Evolutionary conservation across 2,797 vertebrate genomes (phyloP).

Genomic region (Falco berigora): DNA sequence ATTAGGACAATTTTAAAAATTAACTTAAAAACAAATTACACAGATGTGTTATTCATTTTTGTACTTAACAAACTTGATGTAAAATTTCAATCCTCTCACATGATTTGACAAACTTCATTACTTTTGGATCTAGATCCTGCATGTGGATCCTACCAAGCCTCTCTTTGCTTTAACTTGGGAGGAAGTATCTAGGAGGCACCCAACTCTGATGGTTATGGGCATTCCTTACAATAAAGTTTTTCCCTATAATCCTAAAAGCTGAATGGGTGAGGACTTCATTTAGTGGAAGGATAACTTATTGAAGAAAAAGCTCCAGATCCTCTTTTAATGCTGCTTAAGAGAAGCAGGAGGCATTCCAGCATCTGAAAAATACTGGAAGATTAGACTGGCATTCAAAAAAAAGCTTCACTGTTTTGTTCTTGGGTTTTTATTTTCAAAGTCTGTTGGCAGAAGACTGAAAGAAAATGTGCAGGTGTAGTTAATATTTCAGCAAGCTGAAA

Average conservation of each 20-base stretch:
- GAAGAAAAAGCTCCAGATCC: background rate
- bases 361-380: background rate
- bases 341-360: background rate
- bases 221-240: background rate
- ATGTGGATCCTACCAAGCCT: background rate
- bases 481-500: background rate
- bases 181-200: background rate
- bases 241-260: background rate
- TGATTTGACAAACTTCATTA: background rate
- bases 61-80: background rate
- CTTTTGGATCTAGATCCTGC: background rate
- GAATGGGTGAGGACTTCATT: background rate
- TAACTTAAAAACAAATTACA: background rate
- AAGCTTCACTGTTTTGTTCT: background rate
- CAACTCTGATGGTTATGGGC: background rate
- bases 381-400: background rate
- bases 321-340: background rate
- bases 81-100: background rate
- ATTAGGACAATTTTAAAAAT: background rate
- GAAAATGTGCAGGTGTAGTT: background rate
- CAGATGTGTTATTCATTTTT: background rate
- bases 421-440: background rate
- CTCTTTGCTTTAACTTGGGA: background rate
- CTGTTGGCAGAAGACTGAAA: background rate
- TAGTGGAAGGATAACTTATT: background rate